Percentiles rank a stretch among this genome's conserved stretches.
Conservation (phyloP, 1,140 invertebrate genomes). For the Drosophila eugracilis region DNA sequence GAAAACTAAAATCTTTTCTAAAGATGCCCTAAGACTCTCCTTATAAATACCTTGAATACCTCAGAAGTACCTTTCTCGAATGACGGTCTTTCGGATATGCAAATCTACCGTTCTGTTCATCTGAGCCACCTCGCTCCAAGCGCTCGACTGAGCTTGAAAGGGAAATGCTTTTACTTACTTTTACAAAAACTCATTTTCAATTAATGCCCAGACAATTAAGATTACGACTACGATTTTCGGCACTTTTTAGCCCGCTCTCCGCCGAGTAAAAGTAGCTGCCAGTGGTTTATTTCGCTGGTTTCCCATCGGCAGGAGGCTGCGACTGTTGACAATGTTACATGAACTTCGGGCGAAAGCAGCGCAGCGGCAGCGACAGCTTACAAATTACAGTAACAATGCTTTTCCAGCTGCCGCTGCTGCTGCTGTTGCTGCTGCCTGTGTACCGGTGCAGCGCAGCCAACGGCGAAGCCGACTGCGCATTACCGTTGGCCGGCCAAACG, state of each 20-base stretch:
- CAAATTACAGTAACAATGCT: constrained; percentile 79
- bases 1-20: no score
- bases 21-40: no score
- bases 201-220: constrained; percentile 67
- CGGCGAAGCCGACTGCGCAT: constrained; percentile 45
- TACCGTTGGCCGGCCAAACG: constrained; percentile 79
- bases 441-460: constrained; percentile 20
- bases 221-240: constrained; percentile 75
- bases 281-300: constrained; percentile 18
- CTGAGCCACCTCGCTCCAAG: background rate
- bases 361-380: constrained; percentile 47
- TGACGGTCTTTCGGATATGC: background rate
- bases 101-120: constrained; percentile 4
- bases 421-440: constrained; percentile 23
- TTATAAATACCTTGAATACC: background rate
- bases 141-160: constrained; percentile 47
- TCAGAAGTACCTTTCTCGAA: background rate
- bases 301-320: constrained; percentile 46
- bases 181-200: constrained; percentile 66
- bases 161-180: constrained; percentile 77
- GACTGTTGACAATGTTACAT: constrained; percentile 84
- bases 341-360: constrained; percentile 76
- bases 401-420: constrained; percentile 50
- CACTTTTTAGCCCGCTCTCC: constrained; percentile 38
- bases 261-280: constrained; percentile 66